phyloP scores from a whole-genome alignment of 2,888 invertebrate species.

The Taenaris catops region DNA sequence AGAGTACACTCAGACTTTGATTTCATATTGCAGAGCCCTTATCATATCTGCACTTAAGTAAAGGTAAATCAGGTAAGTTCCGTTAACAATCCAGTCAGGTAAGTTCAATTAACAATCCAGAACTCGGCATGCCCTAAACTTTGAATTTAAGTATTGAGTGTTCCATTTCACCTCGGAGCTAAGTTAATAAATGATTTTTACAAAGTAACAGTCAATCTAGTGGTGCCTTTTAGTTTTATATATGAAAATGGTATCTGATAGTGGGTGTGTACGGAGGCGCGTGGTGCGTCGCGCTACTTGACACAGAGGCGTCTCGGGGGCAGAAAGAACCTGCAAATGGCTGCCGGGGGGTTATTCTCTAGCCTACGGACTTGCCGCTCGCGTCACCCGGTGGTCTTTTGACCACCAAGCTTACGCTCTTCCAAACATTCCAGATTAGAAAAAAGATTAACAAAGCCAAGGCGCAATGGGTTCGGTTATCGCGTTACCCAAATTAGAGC shows the following conservation, averaged over 20 bases:
- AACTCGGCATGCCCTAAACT: too few species aligned
- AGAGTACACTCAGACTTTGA: too few species aligned
- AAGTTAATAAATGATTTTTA: too few species aligned
- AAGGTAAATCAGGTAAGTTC: too few species aligned
- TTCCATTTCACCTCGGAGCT: too few species aligned
- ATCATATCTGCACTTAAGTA: too few species aligned
- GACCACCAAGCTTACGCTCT: conserved; percentile 41
- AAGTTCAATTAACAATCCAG: too few species aligned
- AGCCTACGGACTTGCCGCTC: conserved; percentile 64
- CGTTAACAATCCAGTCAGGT: too few species aligned
- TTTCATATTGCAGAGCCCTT: too few species aligned
- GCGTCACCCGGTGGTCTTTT: conserved; percentile 42
- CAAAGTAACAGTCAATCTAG: too few species aligned
- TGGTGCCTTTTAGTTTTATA: too few species aligned
- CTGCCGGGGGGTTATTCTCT: conserved; percentile 77
- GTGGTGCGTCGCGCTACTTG: conserved; percentile 50
- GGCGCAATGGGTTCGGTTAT: conserved; percentile 17
- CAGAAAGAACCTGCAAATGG: conserved; percentile 74
- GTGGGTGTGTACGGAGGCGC: conserved; percentile 41
- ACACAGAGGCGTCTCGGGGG: conserved; percentile 64
- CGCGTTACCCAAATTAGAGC: conserved; percentile 31
- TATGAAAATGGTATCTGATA: conserved; percentile 24
- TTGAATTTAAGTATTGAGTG: too few species aligned
- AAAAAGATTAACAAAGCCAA: conserved; percentile 25
- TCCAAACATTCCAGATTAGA: conserved; percentile 26